Base-by-base conservation (phyloP, 1,140 invertebrate genomes). In the Conus ventricosus region DNA sequence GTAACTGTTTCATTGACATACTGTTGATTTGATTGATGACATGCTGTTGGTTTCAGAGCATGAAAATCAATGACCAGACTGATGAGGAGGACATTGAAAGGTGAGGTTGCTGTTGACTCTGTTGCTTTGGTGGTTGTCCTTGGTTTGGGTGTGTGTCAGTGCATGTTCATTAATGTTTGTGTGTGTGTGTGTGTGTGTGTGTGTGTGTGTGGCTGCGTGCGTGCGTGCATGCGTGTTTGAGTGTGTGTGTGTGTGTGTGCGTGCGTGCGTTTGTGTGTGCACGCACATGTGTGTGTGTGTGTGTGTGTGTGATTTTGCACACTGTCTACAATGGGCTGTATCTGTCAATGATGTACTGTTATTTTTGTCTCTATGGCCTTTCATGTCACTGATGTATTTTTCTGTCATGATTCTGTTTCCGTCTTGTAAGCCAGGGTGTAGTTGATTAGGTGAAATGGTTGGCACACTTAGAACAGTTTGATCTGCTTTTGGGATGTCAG, bases 31-130 rank as follows among this genome's bases (percentile, higher is more conserved):
- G 39, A 39, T 39, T 39, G 39, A 39, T 39, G 39, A 39, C 39
- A 39, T 39, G 39, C 39, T 39, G 39, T 60, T 63, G 87, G 78
- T 93, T 92, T 55, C 89, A 94, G 94, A 93, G 91, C 87, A 93
- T 94, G 85, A 93, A 94, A 87, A 80, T 90, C 25, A 39, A 85
- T 25, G 89, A 89, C 20, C 81, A 90, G 76, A 92, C 92, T 90
- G 94, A 94, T 54, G 91, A 93, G 60, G 95, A 95, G 91, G 95
- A 96, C 88, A 95, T 96, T 89, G 95, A 96, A 90, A 92, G 93
- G 94, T 94, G 91, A 88, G 91, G 89, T 20, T 39, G 8, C 39
- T 78, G 76, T 39, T 78, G 76, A 39, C 25, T 27, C 25, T 39
- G 76, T 78, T 27, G 76, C 39, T 7, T 78, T 7, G 7, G 39